These are phyloP conservation scores for Microchirus variegatus DNA, from an alignment of 2,797 vertebrate genomes.

Conservation along the genomic window DNA sequence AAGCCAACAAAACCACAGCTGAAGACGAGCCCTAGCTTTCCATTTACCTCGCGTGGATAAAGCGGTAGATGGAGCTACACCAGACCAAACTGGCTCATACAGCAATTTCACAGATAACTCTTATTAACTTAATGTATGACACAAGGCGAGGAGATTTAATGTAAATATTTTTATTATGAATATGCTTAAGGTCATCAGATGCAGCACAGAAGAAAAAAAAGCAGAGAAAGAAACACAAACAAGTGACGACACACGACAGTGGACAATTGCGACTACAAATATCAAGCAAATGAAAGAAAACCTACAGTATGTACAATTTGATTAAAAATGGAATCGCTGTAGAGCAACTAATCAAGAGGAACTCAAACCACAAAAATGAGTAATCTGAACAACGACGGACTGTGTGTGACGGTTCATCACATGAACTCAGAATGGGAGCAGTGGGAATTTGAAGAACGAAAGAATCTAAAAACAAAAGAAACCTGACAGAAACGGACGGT, in stretches of 20 bases:
- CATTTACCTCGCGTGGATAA: not conserved
- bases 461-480: slow-evolving; percentile 35
- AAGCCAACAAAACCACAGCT: slow-evolving; percentile 26
- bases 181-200: slow-evolving; percentile 66
- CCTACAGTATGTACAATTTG: slow-evolving; percentile 71
- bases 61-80: not conserved
- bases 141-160: slow-evolving; percentile 31
- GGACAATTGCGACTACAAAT: slow-evolving; percentile 49
- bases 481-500: slow-evolving; percentile 27
- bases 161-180: slow-evolving; percentile 80
- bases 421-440: slow-evolving; percentile 24
- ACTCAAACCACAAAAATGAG: slow-evolving; percentile 31
- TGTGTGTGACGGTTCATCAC: slow-evolving; percentile 27
- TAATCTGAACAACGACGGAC: slow-evolving; percentile 21
- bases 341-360: slow-evolving; percentile 40
- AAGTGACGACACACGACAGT: slow-evolving; percentile 37
- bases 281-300: slow-evolving; percentile 57
- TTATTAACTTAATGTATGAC: not conserved
- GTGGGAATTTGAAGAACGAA: slow-evolving; percentile 35
- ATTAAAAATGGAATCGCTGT: slow-evolving; percentile 61
- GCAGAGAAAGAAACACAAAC: slow-evolving; percentile 26
- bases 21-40: slow-evolving; percentile 30
- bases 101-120: not conserved
- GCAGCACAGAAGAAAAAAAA: slow-evolving; percentile 39
- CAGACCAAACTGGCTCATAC: slow-evolving; percentile 16